phyloP scores from a whole-genome alignment of 2,113 vertebrate genomes.

The Bos javanicus region DNA sequence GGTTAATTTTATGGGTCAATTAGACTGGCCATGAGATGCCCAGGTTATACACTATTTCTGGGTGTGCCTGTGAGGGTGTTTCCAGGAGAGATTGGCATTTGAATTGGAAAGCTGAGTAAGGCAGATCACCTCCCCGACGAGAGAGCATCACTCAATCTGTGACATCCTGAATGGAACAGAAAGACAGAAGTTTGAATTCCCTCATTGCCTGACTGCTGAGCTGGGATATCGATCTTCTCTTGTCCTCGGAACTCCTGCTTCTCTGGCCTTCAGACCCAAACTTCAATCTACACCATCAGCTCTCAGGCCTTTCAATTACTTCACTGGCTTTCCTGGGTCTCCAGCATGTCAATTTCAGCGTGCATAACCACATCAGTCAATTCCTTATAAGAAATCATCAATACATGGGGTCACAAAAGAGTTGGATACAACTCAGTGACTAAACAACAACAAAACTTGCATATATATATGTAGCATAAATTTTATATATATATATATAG shows the following conservation, averaged over 20 bases:
- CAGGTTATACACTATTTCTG: neutral
- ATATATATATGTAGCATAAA: neutral
- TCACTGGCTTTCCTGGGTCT: neutral
- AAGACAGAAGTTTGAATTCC: neutral
- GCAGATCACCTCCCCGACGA: neutral
- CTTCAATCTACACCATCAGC: neutral
- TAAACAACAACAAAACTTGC: neutral
- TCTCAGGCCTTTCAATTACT: neutral
- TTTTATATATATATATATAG: neutral
- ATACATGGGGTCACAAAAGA: neutral
- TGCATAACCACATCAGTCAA: neutral
- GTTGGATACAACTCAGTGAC: neutral
- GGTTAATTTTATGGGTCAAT: neutral
- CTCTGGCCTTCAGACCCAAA: neutral
- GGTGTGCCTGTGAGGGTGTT: neutral
- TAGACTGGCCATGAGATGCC: neutral
- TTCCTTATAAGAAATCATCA: neutral
- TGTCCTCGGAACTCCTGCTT: neutral
- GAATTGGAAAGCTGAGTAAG: neutral
- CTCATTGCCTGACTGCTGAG: neutral
- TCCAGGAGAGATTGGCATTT: neutral
- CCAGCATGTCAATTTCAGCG: neutral
- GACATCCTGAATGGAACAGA: neutral
- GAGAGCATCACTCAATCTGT: too few relatives aligned
- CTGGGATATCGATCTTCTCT: neutral